Evolutionary conservation across 2,797 vertebrate species (phyloP).

Genomic region (Myotis findleyi): DNA sequence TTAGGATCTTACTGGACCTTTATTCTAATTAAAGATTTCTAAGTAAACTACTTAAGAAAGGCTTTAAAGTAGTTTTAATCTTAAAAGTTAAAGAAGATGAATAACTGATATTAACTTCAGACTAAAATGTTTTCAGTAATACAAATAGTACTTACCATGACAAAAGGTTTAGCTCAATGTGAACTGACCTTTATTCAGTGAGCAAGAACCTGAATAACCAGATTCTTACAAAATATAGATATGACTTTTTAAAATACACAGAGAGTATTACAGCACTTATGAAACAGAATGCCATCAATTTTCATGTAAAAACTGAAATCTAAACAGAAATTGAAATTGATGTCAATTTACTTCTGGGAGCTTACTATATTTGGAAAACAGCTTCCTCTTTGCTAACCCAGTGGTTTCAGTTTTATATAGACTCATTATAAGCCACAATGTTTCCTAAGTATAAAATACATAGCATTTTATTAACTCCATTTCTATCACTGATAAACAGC

Average conservation of each 20-base stretch:
- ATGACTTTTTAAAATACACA: conserved; percentile 42
- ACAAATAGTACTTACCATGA: conserved; percentile 21
- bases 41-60: conserved; percentile 45
- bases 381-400: conserved; percentile 47
- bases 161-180: conserved; percentile 38
- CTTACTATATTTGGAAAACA: conserved; percentile 57
- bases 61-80: conserved; percentile 34
- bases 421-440: conserved; percentile 50
- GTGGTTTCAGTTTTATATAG: conserved; percentile 62
- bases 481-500: conserved; percentile 61
- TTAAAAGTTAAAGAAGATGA: conserved; percentile 55
- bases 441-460: conserved; percentile 67
- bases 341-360: conserved; percentile 60
- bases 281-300: background rate
- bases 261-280: background rate
- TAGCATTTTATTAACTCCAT: conserved; percentile 63
- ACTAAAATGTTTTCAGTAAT: conserved; percentile 46
- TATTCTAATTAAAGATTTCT: conserved; percentile 50
- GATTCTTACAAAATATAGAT: conserved; percentile 28
- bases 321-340: conserved; percentile 52
- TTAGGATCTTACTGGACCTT: background rate
- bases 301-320: conserved; percentile 57
- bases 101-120: conserved; percentile 16
- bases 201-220: conserved; percentile 36
- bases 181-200: conserved; percentile 8